phyloP scores from a whole-genome alignment of 1,140 invertebrate genomes.

The Drosophila sulfurigaster region DNA sequence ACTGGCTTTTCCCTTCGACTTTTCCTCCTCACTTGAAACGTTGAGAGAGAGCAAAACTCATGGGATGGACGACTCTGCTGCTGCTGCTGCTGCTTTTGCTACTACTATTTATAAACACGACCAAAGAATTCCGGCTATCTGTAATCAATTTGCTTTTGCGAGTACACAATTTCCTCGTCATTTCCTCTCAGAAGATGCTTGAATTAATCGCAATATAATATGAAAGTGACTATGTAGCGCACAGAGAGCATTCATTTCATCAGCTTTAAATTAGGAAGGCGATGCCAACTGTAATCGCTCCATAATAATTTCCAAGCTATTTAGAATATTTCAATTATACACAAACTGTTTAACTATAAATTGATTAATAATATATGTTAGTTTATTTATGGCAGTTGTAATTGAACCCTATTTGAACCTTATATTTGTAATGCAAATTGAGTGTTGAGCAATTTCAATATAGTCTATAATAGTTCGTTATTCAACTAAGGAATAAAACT shows the following conservation, averaged over 20 bases:
- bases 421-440: no score
- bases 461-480: no score
- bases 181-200: conserved; percentile 60
- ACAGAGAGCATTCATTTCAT: not conserved
- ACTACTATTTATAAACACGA: conserved; percentile 16
- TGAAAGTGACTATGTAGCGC: not conserved
- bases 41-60: not conserved
- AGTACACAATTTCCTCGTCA: conserved; percentile 71
- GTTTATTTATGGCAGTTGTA: no score
- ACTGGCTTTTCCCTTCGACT: conserved; percentile 57
- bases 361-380: no score
- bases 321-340: no score
- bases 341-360: no score
- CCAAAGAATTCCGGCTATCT: conserved; percentile 63
- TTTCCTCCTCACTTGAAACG: conserved; percentile 22
- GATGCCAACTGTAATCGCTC: not conserved
- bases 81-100: not conserved
- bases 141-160: conserved; percentile 75
- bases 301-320: not conserved
- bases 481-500: no score
- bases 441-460: no score
- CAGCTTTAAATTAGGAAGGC: not conserved
- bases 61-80: not conserved
- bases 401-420: no score
- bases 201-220: conserved; percentile 45